phyloP scores from a whole-genome alignment of 2,888 invertebrate genomes.

The Rhamnusium bicolor region DNA sequence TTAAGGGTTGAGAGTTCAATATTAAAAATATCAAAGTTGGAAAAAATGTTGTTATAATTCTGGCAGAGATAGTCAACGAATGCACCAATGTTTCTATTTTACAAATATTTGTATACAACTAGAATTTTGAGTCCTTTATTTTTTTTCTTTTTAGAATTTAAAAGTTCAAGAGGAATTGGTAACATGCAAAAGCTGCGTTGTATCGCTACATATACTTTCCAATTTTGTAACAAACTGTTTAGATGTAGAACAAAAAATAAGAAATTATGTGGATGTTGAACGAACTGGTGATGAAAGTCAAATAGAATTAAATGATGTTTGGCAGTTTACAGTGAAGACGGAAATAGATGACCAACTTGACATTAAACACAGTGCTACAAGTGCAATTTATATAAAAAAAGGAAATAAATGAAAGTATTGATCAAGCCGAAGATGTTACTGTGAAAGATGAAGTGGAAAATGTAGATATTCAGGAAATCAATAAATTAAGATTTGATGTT shows the following conservation, averaged over 20 bases:
- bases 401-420: background rate
- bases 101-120: background rate
- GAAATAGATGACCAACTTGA: background rate
- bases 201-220: background rate
- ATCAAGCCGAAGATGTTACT: background rate
- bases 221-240: background rate
- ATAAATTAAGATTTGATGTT: background rate
- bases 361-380: background rate
- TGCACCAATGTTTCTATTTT: too few species aligned
- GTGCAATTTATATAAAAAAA: background rate
- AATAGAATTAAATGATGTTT: background rate
- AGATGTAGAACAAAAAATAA: background rate
- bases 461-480: background rate
- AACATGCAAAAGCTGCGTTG: background rate
- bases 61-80: too few species aligned
- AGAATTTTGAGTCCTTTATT: background rate
- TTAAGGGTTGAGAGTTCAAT: too few species aligned
- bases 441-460: background rate
- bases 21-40: too few species aligned
- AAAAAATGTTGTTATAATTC: too few species aligned
- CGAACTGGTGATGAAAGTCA: background rate
- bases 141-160: background rate
- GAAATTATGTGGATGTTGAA: background rate
- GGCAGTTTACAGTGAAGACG: background rate
- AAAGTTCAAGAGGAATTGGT: background rate